Base-by-base conservation (phyloP, 2,888 invertebrate species). In the Calliphora vomitoria region DNA sequence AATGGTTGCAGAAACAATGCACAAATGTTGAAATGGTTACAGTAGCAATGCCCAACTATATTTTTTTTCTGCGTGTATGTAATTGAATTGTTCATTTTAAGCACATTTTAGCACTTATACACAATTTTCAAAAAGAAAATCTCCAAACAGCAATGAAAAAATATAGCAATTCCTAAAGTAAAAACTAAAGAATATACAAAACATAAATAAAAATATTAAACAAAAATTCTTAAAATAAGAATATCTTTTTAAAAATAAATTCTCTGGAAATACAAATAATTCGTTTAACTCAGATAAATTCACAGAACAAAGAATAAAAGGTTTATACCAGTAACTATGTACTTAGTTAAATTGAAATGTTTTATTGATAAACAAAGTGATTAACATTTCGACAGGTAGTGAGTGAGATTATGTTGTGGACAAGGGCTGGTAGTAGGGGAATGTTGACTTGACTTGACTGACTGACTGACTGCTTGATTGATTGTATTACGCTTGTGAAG, bases 331-430 rank as follows among this genome's bases (percentile, higher is more conserved):
- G 10, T 4, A 58, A 58, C 18, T 20, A n/a, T n/a, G n/a, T n/a
- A 10, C 11, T 41, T 41, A 13, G 13, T 11, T 44, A 44, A 58
- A 58, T 58, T 58, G 58, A 60, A 60, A 60, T 31, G 13, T 35
- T 31, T 35, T 60, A 35, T 35, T 60, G 60, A 35, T 60, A 31
- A 35, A 31, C 44, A 13, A 60, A 68, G 44, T 58, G 78, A 58
- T 68, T 58, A 79, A 79, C 18, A 58, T 68, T 68, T 79, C 55
- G 55, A 79, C 78, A 79, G 78, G 68, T 68, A 68, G 35, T 79
- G 13, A 47, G 13, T 38, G 18, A 44, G 13, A 58, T 25, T 31
- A 15, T 20, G 38, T 1, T 35, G 35, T 31, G 44, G 44, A 15
- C 8, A 55, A 41, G 31, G 41, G 18, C 35, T 38, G 8, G 38